These are phyloP conservation scores for Petrophora chlorosata DNA, from an alignment of 2,888 invertebrate species.

Conservation along the genomic window DNA sequence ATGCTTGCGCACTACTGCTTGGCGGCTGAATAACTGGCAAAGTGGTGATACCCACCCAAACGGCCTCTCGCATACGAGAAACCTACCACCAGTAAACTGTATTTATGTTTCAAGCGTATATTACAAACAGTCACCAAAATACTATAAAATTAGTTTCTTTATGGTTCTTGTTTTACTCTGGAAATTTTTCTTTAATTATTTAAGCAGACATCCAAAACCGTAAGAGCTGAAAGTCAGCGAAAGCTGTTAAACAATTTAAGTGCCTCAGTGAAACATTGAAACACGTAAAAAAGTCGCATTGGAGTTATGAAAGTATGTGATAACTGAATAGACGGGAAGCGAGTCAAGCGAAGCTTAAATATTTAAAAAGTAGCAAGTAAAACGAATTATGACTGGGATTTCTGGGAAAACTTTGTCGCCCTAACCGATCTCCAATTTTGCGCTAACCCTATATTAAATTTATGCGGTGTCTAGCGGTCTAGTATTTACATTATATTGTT, in stretches of 20 bases:
- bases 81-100: no score
- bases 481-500: no score
- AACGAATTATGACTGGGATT: neutral
- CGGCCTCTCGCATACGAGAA: no score
- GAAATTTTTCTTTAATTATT: constrained; percentile 20
- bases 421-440: neutral
- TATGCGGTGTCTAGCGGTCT: no score
- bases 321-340: constrained; percentile 12
- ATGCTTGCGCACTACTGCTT: no score
- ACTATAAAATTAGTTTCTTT: constrained; percentile 9
- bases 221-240: constrained; percentile 14
- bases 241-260: constrained; percentile 26
- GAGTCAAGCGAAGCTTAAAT: constrained; percentile 10
- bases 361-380: constrained; percentile 6
- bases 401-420: neutral
- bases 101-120: no score
- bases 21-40: no score
- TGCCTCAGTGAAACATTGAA: constrained; percentile 20
- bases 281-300: constrained; percentile 18
- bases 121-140: constrained; percentile 18
- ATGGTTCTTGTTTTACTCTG: constrained; percentile 16
- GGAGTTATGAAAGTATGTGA: constrained; percentile 24
- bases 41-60: no score
- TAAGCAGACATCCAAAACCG: constrained; percentile 17
- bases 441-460: neutral